phyloP scores from a whole-genome alignment of 2,888 invertebrate species.

The Malthinus flaveolus region DNA sequence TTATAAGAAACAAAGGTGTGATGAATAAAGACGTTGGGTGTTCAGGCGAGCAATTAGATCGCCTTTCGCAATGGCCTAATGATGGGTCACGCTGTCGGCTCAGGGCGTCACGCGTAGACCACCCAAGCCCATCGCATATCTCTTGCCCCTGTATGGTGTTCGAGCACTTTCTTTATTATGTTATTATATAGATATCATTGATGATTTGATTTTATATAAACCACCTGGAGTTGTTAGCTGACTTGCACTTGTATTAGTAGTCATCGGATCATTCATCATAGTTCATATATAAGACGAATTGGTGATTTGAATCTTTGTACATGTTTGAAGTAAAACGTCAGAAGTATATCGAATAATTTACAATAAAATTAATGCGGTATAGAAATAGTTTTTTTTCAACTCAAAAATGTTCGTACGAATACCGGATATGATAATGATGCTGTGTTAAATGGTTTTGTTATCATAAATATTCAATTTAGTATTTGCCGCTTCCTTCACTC shows the following conservation, averaged over 20 bases:
- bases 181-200: constrained; percentile 52
- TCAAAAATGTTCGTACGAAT: constrained; percentile 8
- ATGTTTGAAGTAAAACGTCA: constrained; percentile 3
- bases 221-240: constrained; percentile 45
- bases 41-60: constrained; percentile 55
- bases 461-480: background rate
- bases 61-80: constrained; percentile 58
- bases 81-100: constrained; percentile 54
- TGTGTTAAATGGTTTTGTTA: background rate
- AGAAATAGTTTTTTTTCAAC: background rate
- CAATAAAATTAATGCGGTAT: constrained; percentile 6
- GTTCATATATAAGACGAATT: constrained; percentile 13
- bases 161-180: constrained; percentile 46
- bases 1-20: constrained; percentile 44
- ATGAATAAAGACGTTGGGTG: constrained; percentile 53
- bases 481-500: background rate
- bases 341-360: constrained; percentile 7
- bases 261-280: constrained; percentile 27
- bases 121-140: constrained; percentile 47
- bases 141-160: constrained; percentile 41
- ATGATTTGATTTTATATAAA: constrained; percentile 45
- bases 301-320: constrained; percentile 13
- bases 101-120: constrained; percentile 52
- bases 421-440: constrained; percentile 11
- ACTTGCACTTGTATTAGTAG: constrained; percentile 42